Evolutionary conservation across 2,113 vertebrate genomes (phyloP).

Genomic region (Bucco capensis): DNA sequence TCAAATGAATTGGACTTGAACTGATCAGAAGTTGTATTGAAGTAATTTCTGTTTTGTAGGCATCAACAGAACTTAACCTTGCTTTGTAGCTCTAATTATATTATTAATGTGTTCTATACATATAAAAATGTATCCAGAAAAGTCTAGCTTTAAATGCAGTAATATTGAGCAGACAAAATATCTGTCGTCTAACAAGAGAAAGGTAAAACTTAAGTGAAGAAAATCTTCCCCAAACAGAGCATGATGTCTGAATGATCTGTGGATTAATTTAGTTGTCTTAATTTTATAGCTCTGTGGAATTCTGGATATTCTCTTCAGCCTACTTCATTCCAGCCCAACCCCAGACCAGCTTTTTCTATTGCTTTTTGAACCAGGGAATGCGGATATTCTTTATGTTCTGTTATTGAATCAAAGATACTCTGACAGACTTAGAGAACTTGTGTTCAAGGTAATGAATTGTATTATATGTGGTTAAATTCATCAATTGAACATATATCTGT

Average conservation of each 20-base stretch:
- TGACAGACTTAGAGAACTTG: constrained; percentile 86
- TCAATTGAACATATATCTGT: background rate
- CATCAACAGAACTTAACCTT: background rate
- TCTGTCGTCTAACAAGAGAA: background rate
- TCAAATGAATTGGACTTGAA: background rate
- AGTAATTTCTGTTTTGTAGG: background rate
- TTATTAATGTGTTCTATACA: background rate
- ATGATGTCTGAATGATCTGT: background rate
- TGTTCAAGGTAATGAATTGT: constrained; percentile 86
- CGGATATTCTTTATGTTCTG: constrained; percentile 91
- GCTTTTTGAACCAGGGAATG: constrained; percentile 90
- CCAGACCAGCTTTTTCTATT: constrained; percentile 92
- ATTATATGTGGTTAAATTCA: background rate
- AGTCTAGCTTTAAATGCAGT: background rate
- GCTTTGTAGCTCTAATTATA: background rate
- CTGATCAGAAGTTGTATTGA: background rate
- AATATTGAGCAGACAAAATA: background rate
- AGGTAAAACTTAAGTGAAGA: background rate
- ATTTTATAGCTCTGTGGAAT: constrained; percentile 83
- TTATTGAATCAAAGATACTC: constrained; percentile 90
- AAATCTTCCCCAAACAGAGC: background rate
- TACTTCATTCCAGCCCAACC: constrained; percentile 85
- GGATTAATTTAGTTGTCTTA: constrained; percentile 10
- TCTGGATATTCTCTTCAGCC: constrained; percentile 84
- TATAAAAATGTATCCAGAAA: background rate